Conservation (phyloP, 30 jellyfish, hydroid and myxozoan genomes). For the Turritopsis dohrnii region DNA sequence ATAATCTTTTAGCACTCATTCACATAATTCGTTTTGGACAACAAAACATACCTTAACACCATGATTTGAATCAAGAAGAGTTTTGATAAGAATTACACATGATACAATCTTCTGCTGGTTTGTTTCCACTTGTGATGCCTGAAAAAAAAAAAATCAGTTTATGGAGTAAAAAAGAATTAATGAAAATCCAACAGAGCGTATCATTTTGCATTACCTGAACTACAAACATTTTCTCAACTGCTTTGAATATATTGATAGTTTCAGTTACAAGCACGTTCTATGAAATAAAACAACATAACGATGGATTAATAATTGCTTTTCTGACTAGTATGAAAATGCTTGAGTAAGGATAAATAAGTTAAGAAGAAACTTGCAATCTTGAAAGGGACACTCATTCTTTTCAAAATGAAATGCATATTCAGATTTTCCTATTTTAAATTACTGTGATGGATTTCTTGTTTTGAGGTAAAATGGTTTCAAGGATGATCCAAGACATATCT, state of each 20-base stretch:
- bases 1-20: neutral
- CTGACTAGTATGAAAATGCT: too few species aligned
- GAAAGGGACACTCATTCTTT: too few species aligned
- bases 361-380: too few species aligned
- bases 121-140: neutral
- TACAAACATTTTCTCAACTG: conserved; percentile 40
- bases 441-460: too few species aligned
- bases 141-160: neutral
- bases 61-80: neutral
- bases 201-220: neutral
- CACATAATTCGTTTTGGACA: neutral
- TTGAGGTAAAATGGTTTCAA: too few species aligned
- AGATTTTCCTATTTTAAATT: too few species aligned
- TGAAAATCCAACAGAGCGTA: neutral
- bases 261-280: conserved; percentile 46
- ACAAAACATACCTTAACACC: neutral
- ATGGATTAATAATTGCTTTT: too few species aligned
- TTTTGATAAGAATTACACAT: neutral
- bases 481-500: too few species aligned
- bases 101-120: neutral
- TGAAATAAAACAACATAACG: neutral
- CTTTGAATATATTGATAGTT: conserved; percentile 39
- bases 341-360: too few species aligned
- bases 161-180: too few species aligned
- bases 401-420: too few species aligned